Conservation (phyloP, 1,140 invertebrate genomes). For the Drosophila sturtevanti region DNA sequence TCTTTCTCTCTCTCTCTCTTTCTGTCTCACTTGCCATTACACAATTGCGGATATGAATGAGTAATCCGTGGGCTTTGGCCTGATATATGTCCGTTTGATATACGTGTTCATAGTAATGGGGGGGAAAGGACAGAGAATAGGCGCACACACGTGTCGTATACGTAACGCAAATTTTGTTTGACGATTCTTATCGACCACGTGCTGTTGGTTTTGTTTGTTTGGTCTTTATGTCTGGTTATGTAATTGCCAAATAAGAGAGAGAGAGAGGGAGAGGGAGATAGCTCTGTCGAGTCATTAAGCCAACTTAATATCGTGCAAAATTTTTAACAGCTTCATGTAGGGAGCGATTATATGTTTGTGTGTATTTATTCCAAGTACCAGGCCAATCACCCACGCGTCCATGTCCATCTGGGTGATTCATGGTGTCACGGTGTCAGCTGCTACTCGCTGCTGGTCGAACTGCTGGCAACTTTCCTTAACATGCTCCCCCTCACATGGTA, state of each 20-base stretch:
- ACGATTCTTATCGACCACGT: conserved; percentile 79
- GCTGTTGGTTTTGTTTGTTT: conserved; percentile 25
- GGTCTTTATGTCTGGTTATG: conserved; percentile 45
- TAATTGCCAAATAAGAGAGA: conserved; percentile 46
- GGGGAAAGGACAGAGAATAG: conserved; percentile 42
- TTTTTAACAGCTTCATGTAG: conserved; percentile 76
- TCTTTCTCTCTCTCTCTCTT: neutral
- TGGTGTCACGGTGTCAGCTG: conserved; percentile 56
- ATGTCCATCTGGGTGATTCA: conserved; percentile 58
- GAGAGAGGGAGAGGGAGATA: too few species aligned
- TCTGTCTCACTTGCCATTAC: conserved; percentile 42
- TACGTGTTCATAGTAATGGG: conserved; percentile 27
- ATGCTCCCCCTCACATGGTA: neutral
- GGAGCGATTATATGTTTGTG: conserved; percentile 1
- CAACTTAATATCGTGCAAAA: conserved; percentile 75
- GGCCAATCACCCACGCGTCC: conserved; percentile 55
- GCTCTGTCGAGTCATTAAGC: conserved; percentile 60
- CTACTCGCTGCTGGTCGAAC: conserved; percentile 14
- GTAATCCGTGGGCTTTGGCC: conserved; percentile 78
- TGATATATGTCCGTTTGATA: conserved; percentile 73
- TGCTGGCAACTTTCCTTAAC: neutral
- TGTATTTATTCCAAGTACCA: conserved; percentile 26
- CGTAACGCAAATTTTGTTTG: conserved; percentile 72
- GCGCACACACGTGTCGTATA: conserved; percentile 78
- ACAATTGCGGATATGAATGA: conserved; percentile 81